phyloP scores from a whole-genome alignment of 2,797 vertebrate species.

The Tangara arthus region DNA sequence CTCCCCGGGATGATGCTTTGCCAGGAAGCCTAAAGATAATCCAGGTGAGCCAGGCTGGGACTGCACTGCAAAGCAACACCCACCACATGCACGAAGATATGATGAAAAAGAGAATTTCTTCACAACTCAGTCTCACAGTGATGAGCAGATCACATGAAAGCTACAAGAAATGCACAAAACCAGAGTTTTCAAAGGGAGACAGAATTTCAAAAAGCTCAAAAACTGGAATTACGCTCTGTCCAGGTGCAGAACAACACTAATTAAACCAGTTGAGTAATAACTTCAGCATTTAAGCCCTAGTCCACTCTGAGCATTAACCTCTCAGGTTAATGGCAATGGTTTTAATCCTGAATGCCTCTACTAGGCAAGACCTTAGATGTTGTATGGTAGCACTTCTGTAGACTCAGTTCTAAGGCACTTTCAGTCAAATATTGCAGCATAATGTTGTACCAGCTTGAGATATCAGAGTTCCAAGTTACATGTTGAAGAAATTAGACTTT shows the following conservation, averaged over 20 bases:
- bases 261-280: background rate
- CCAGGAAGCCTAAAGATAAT: background rate
- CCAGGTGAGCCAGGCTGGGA: background rate
- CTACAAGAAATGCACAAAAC: background rate
- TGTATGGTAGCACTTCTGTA: background rate
- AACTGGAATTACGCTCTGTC: background rate
- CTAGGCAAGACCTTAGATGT: background rate
- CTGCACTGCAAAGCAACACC: background rate
- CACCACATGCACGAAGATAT: background rate
- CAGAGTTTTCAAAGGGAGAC: background rate
- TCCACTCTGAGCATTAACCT: background rate
- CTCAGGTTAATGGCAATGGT: background rate
- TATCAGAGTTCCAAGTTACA: background rate
- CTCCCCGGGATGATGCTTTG: background rate
- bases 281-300: background rate
- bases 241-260: background rate
- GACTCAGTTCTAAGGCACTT: background rate
- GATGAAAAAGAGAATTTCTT: background rate
- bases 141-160: background rate
- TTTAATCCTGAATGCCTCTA: too few species aligned
- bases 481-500: background rate
- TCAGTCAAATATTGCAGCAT: background rate
- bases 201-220: background rate
- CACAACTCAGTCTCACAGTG: background rate
- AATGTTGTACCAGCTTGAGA: background rate